phyloP scores from a whole-genome alignment of 2,888 invertebrate genomes.

The Unio pictorum region DNA sequence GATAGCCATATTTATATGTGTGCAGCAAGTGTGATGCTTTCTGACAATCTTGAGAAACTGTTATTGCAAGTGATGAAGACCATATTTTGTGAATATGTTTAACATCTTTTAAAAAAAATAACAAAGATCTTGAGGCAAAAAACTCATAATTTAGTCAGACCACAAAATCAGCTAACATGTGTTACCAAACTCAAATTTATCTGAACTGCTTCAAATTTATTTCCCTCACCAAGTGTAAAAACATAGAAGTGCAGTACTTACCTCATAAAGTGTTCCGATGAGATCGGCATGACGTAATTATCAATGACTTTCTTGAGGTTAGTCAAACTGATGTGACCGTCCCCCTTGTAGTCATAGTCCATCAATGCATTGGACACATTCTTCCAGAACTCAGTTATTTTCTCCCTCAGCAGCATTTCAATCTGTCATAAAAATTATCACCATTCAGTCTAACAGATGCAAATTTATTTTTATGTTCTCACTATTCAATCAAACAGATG shows the following conservation, averaged over 20 bases:
- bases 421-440: constrained; percentile 42
- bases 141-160: no score
- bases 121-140: no score
- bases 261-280: constrained; percentile 66
- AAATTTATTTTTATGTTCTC: not conserved
- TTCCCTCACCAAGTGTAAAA: no score
- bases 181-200: no score
- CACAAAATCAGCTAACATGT: no score
- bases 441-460: not conserved
- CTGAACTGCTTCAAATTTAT: no score
- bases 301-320: constrained; percentile 63
- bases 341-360: constrained; percentile 50
- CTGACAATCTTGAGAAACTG: no score
- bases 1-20: no score
- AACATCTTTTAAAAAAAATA: no score
- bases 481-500: not conserved
- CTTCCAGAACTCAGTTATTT: constrained; percentile 66
- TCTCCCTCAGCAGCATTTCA: constrained; percentile 65
- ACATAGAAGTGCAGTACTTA: constrained; percentile 24
- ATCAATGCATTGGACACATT: constrained; percentile 56
- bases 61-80: no score
- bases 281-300: constrained; percentile 58
- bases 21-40: no score
- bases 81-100: no score
- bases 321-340: constrained; percentile 52